Percentiles rank a stretch among this genome's conserved stretches.
phyloP scores from a whole-genome alignment of 2,113 vertebrate species.

The Columba livia region DNA sequence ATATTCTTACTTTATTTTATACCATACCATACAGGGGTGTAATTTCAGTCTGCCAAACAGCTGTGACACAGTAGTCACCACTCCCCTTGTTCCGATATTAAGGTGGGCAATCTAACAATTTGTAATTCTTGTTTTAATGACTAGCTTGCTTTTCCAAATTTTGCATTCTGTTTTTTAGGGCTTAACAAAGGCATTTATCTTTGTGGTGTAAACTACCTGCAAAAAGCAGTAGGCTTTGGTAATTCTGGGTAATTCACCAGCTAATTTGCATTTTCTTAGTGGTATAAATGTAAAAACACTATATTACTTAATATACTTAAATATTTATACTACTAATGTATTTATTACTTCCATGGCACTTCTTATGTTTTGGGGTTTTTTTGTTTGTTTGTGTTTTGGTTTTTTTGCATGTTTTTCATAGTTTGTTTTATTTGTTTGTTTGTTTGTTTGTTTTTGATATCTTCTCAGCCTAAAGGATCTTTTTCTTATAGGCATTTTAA shows the following conservation, averaged over 20 bases:
- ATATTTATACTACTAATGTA: neutral
- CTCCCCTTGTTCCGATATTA: neutral
- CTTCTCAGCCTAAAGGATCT: neutral
- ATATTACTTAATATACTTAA: neutral
- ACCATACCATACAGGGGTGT: neutral
- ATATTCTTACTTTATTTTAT: neutral
- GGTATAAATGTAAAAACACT: neutral
- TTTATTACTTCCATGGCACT: neutral
- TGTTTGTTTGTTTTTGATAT: neutral
- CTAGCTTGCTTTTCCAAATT: neutral
- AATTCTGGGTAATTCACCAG: neutral
- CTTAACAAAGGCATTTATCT: neutral
- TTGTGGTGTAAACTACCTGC: neutral
- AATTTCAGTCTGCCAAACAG: slow-evolving; percentile 40
- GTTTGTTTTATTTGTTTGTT: no score
- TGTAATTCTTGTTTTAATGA: neutral
- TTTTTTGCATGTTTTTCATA: no score
- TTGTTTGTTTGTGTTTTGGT: neutral
- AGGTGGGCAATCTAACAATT: neutral
- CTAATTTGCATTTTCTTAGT: slow-evolving; percentile 5
- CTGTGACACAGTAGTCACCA: slow-evolving; percentile 24
- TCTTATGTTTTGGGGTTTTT: neutral
- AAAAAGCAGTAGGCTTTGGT: neutral
- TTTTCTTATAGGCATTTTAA: neutral
- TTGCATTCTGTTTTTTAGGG: neutral